Evolutionary conservation across 1,140 invertebrate genomes (phyloP).

Genomic region (Sycophaga agraensis): DNA sequence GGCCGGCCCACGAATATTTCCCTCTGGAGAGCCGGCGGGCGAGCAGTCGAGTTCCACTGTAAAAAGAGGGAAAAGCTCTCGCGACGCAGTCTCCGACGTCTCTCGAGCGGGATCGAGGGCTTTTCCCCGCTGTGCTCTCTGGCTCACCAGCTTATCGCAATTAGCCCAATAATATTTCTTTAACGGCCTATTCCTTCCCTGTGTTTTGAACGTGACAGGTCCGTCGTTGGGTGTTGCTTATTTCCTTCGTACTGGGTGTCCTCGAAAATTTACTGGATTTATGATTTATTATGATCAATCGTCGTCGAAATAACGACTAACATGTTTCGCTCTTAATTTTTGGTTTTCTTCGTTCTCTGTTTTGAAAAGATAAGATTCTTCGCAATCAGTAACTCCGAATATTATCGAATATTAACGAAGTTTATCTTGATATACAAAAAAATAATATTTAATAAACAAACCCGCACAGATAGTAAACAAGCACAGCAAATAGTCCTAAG

Average conservation of each 20-base stretch:
- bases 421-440: too few species aligned
- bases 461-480: too few species aligned
- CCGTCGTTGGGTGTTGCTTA: background rate
- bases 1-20: slow-evolving; percentile 51
- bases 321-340: too few species aligned
- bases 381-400: too few species aligned
- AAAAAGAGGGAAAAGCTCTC: slow-evolving; percentile 41
- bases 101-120: slow-evolving; percentile 9
- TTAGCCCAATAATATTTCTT: slow-evolving; percentile 30
- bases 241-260: background rate
- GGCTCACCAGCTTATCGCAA: slow-evolving; percentile 24
- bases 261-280: slow-evolving; percentile 24
- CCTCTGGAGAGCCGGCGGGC: slow-evolving; percentile 48
- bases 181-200: slow-evolving; percentile 5
- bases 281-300: slow-evolving; percentile 23
- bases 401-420: too few species aligned
- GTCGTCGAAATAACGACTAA: too few species aligned
- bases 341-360: too few species aligned
- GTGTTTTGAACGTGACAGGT: slow-evolving; percentile 22
- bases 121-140: too few species aligned
- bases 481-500: too few species aligned
- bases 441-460: too few species aligned
- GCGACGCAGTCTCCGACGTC: slow-evolving; percentile 1
- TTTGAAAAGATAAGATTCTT: too few species aligned
- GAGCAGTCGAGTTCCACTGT: slow-evolving; percentile 33